Conservation (phyloP, 2,113 vertebrate species). For the Mohoua ochrocephala region DNA sequence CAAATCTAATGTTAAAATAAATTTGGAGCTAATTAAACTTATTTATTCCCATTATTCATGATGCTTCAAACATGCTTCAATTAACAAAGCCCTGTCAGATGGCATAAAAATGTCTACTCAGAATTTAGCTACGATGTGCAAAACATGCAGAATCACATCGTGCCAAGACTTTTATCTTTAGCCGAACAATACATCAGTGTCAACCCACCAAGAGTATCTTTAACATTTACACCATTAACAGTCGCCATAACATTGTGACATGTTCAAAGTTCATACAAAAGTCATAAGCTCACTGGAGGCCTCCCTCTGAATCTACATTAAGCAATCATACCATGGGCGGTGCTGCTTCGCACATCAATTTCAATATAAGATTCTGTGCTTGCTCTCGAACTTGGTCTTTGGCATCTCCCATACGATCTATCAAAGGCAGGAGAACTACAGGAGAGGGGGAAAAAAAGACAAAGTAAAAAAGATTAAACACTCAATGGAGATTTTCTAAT, state of each 20-base stretch:
- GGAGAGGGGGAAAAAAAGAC: not conserved
- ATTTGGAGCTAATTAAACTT: not conserved
- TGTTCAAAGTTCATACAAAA: not conserved
- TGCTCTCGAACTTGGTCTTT: conserved; percentile 97
- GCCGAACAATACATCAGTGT: not conserved
- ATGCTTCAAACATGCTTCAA: not conserved
- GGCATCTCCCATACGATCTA: conserved; percentile 91
- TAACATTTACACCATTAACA: not conserved
- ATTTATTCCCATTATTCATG: not conserved
- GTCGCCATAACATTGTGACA: not conserved
- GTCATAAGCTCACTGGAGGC: not conserved
- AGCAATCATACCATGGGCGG: conserved; percentile 82
- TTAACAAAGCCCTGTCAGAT: not conserved
- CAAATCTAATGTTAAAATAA: not conserved
- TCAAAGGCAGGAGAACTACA: conserved; percentile 84
- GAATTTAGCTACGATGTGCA: not conserved
- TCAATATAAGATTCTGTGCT: conserved; percentile 86
- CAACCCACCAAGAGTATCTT: not conserved
- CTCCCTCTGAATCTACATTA: not conserved
- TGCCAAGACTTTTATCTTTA: not conserved
- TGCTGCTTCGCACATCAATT: conserved; percentile 86
- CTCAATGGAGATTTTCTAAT: not conserved
- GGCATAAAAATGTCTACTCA: not conserved
- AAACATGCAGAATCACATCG: not conserved
- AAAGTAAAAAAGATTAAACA: not conserved